phyloP scores from a whole-genome alignment of 2,797 vertebrate genomes.

The Tadarida brasiliensis region DNA sequence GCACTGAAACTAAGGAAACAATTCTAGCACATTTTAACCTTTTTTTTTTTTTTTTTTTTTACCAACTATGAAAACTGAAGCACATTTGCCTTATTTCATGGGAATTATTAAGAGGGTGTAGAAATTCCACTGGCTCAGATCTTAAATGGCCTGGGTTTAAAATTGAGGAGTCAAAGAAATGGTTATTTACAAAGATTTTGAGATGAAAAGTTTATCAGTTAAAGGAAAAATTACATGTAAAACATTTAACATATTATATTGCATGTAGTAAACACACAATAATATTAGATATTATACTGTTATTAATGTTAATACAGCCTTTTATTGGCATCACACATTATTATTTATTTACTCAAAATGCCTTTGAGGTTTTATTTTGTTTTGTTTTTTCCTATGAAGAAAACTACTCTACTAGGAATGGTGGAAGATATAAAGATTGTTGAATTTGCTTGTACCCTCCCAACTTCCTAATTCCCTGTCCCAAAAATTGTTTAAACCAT shows the following conservation, averaged over 20 bases:
- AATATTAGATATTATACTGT: background rate
- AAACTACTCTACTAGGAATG: background rate
- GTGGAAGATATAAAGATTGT: background rate
- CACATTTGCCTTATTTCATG: background rate
- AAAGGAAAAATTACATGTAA: conserved; percentile 1
- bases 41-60: background rate
- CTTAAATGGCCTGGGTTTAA: background rate
- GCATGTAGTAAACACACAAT: background rate
- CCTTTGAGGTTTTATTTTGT: background rate
- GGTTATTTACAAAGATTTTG: background rate
- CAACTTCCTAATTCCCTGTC: background rate
- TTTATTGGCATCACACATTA: conserved; percentile 21
- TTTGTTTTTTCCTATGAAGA: background rate
- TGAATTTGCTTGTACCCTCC: background rate
- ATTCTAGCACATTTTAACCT: conserved; percentile 25
- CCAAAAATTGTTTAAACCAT: conserved; percentile 11
- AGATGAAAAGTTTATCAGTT: background rate
- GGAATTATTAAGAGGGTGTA: background rate
- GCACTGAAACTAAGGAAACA: conserved; percentile 51
- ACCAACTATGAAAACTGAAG: background rate
- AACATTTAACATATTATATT: background rate
- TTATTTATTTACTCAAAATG: conserved; percentile 54
- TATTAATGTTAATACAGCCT: background rate
- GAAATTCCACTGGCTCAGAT: background rate
- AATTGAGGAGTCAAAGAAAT: background rate